A percentile compares a stretch with the other conserved stretches of the same genome.
Evolutionary conservation across 2,113 vertebrate genomes (phyloP).

Genomic region (Lycocorax pyrrhopterus): DNA sequence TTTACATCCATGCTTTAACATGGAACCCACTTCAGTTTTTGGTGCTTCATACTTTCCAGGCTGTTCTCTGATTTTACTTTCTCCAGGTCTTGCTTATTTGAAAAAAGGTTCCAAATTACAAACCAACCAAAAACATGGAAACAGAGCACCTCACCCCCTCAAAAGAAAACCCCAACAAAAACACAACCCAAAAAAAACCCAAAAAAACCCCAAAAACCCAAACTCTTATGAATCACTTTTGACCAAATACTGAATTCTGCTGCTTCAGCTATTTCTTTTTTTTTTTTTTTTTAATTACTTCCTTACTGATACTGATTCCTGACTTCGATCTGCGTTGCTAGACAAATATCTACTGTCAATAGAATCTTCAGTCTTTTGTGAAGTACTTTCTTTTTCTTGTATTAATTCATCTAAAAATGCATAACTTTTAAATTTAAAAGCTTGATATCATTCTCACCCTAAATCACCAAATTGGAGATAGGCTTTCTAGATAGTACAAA

Average conservation of each 20-base stretch:
- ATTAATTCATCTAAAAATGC: slow-evolving; percentile 38
- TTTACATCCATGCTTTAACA: slow-evolving; percentile 8
- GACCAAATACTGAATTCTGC: slow-evolving; percentile 27
- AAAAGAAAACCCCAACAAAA: background rate
- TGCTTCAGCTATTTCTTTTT: slow-evolving; percentile 40
- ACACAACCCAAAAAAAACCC: background rate
- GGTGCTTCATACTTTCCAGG: slow-evolving; percentile 24
- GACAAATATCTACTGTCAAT: background rate
- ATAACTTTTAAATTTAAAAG: background rate
- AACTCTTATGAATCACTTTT: background rate
- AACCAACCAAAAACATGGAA: background rate
- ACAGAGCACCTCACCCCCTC: background rate
- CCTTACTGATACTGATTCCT: slow-evolving; percentile 14
- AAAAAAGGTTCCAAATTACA: background rate
- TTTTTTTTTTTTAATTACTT: slow-evolving; percentile 28
- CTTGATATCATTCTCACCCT: slow-evolving; percentile 9
- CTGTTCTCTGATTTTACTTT: slow-evolving; percentile 33
- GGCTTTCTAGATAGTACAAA: slow-evolving; percentile 23
- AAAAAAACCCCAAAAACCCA: background rate
- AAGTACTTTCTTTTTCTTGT: slow-evolving; percentile 60
- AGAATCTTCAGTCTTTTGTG: slow-evolving; percentile 57
- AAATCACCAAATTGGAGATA: slow-evolving; percentile 25
- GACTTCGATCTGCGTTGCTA: slow-evolving; percentile 32
- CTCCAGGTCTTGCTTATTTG: slow-evolving; percentile 22
- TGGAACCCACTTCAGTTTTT: slow-evolving; percentile 47